Evolutionary conservation across 2,113 vertebrate genomes (phyloP), one percentile per base, ranked within the genome.

Genomic region (Chrysemys picta): DNA sequence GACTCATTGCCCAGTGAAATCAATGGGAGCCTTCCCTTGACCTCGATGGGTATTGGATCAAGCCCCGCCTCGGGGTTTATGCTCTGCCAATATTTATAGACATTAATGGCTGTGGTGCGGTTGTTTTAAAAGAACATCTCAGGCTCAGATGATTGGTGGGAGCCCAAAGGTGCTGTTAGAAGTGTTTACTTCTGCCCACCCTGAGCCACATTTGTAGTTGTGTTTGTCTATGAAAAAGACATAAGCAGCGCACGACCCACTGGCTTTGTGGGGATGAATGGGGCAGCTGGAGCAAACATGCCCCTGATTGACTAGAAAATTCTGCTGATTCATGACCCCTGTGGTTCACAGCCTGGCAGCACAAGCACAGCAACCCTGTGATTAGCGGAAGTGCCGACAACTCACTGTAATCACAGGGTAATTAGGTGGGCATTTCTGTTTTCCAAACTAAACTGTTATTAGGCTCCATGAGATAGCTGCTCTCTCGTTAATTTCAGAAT

Each of bases 21-120:
- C 16, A 69, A 19, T 35, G 14, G 35, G 62, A 17, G 35, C 62
- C 35, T 69, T 69, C 31, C 65, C 65, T 19, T 72, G n/a, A 38
- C 65, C 35, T 38, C 8, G 8, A 38, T 6, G 8, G 35, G n/a
- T 9, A 38, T 21, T n/a, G 65, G 35, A 38, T 69, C 35, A n/a
- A n/a, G 65, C 4, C 35, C 35, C 45, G 45, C 52, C 53, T 4
- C 53, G 12, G 24, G 27, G 10, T 65, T 50, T 35, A 16, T 38
- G 4, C 0, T 0, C 47, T 90, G n/a, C 38, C 45, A 84, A n/a
- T 0, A 0, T 2, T 3, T 29, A 35, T 7, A 35, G 47, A 9
- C 16, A 53, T 80, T 38, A 50, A 17, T 47, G 80, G 35, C 54
- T 19, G 27, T 45, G 38, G 42, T 1, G 1, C 2, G 7, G 17